These are phyloP conservation scores for Myopa tessellatipennis DNA, from an alignment of 2,888 invertebrate genomes.

Conservation along the genomic window DNA sequence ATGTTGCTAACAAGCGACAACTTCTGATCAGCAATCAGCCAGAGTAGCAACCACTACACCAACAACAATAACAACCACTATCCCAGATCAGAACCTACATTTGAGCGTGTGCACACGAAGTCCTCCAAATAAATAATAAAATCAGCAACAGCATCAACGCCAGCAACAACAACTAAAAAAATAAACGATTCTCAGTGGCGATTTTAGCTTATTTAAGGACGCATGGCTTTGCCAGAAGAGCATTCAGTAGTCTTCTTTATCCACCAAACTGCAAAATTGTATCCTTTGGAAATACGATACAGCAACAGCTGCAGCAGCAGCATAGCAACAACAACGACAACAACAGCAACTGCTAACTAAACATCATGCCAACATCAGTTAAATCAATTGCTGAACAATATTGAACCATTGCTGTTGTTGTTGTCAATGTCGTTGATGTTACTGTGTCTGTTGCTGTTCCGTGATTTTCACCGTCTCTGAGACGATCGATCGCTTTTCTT, in stretches of 20 bases:
- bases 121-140: conserved; percentile 26
- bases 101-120: conserved; percentile 36
- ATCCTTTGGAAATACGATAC: conserved; percentile 18
- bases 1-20: conserved; percentile 29
- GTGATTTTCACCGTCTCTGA: not conserved
- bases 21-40: conserved; percentile 34
- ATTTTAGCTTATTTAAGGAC: conserved; percentile 26
- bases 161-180: not conserved
- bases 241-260: conserved; percentile 4
- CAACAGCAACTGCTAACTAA: conserved; percentile 46
- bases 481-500: conserved; percentile 42
- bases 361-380: conserved; percentile 56
- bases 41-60: not conserved
- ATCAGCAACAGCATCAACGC: not conserved
- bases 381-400: conserved; percentile 61
- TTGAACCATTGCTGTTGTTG: conserved; percentile 52
- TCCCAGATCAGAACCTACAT: not conserved
- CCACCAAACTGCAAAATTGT: not conserved
- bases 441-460: conserved; percentile 14
- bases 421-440: conserved; percentile 5
- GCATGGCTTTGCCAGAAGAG: not conserved
- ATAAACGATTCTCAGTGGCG: conserved; percentile 18
- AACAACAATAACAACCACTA: not conserved
- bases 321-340: conserved; percentile 41
- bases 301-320: conserved; percentile 38